Conservation (phyloP, 2,113 vertebrate genomes). For the Oncorhynchus masou region DNA sequence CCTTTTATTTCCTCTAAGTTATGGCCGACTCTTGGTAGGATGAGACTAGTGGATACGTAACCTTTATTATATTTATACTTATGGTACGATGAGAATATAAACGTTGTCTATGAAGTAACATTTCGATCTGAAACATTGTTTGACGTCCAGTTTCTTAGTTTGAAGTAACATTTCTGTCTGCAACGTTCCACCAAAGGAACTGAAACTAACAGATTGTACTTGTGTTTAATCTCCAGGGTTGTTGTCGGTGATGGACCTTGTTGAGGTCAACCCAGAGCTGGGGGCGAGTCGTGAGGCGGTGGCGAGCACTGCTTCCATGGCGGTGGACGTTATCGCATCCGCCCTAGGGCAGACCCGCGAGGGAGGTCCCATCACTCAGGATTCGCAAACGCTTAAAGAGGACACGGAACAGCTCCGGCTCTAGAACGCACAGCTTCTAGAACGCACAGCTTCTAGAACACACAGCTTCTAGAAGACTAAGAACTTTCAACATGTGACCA, state of each 20-base stretch:
- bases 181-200: neutral
- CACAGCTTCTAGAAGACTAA: neutral
- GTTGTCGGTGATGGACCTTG: constrained; percentile 91
- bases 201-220: neutral
- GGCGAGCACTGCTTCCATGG: constrained; percentile 82
- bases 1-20: no score
- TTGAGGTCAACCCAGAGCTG: constrained; percentile 91
- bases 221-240: constrained; percentile 75
- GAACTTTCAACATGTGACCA: no score
- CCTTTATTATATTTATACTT: no score
- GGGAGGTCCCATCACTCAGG: constrained; percentile 77
- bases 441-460: neutral
- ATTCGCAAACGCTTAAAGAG: constrained; percentile 32
- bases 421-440: constrained; percentile 58
- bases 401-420: constrained; percentile 79
- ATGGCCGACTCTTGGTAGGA: no score
- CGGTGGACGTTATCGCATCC: constrained; percentile 87
- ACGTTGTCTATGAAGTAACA: no score
- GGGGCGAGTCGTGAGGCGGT: constrained; percentile 82
- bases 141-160: neutral
- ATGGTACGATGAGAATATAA: no score
- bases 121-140: no score
- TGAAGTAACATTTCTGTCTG: neutral
- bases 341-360: constrained; percentile 91
- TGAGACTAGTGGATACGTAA: no score